Evolutionary conservation across 2,888 invertebrate genomes (phyloP).

Genomic region (Scaptodrosophila latifasciaeformis): DNA sequence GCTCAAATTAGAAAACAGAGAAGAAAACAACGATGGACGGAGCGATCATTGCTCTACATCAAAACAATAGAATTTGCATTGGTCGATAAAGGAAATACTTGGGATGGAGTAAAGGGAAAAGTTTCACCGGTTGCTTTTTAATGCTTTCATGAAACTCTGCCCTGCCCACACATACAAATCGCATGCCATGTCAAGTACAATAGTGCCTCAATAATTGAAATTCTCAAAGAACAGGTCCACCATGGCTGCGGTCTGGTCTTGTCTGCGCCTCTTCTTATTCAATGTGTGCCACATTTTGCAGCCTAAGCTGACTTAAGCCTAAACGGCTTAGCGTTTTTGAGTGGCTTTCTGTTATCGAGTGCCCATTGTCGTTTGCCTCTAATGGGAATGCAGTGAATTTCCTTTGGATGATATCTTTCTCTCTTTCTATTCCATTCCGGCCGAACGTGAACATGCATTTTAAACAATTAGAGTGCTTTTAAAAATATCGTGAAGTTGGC

Average conservation of each 20-base stretch:
- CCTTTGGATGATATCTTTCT: too few species aligned
- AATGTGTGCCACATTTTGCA: constrained; percentile 9
- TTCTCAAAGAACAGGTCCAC: constrained; percentile 28
- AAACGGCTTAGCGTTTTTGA: constrained; percentile 40
- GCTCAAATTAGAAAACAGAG: neutral
- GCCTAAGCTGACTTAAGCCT: constrained; percentile 46
- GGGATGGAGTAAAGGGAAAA: too few species aligned
- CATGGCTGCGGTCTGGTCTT: constrained; percentile 14
- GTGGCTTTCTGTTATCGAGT: constrained; percentile 23
- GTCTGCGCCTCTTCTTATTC: constrained; percentile 38
- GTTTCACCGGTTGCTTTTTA: too few species aligned
- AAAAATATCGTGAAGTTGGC: too few species aligned
- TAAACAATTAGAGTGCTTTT: too few species aligned
- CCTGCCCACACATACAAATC: constrained; percentile 7
- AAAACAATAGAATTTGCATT: constrained; percentile 8
- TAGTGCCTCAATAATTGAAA: constrained; percentile 31
- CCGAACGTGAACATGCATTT: too few species aligned
- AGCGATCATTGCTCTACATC: too few species aligned
- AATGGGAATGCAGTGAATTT: constrained; percentile 53
- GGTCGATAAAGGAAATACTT: constrained; percentile 8
- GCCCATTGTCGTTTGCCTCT: constrained; percentile 17
- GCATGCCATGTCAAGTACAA: constrained; percentile 8
- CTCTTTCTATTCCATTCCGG: too few species aligned
- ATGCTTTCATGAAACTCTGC: constrained; percentile 3
- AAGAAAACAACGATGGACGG: neutral